Base-by-base conservation (phyloP, 2,888 invertebrate genomes). In the Hoplodrina blanda region DNA sequence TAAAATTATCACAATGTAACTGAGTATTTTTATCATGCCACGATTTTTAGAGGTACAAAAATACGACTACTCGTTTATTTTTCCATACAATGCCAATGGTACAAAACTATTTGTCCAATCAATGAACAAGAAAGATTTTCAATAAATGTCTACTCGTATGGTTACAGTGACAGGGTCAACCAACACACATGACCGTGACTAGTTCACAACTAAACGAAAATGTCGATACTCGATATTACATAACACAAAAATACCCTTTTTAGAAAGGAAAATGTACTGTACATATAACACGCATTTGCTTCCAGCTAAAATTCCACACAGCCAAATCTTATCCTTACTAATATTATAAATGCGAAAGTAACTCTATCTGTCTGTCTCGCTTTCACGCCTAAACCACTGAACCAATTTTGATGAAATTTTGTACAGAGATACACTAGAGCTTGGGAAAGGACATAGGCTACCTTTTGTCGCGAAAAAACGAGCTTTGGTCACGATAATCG, bases 81-180 rank as follows among this genome's bases (percentile, higher is more conserved):
- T 60, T 50, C 6, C n/a, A 20, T 20, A 44, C 11, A 55, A 56
- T 25, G 25, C 25, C 1, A 25, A 2, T 15, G 41, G 30, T 30
- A 25, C 41, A 50, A 46, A 56, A 10, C 20, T 59, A 49, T 71
- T 65, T 62, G 52, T 56, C 30, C 49, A 59, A 77, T 37, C 60
- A 76, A 57, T 80, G 37, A 60, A 44, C 61, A 20, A 17, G 20
- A 64, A 62, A 49, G 33, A 70, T 46, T 55, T 62, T 63, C 53
- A 69, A 60, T 59, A 61, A 25, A 25, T 20, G 60, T n/a, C 30
- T 44, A 37, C 15, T 57, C 37, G 44, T 25, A 44, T 30, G 50
- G 49, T 11, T 13, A 17, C 81, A 56, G 49, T 7, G 15, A 13
- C 81, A 66, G 62, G 72, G 66, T 66, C 60, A 66, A 46, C 41